Evolutionary conservation across 2,797 vertebrate species (phyloP).

Genomic region (Propithecus perrieri): DNA sequence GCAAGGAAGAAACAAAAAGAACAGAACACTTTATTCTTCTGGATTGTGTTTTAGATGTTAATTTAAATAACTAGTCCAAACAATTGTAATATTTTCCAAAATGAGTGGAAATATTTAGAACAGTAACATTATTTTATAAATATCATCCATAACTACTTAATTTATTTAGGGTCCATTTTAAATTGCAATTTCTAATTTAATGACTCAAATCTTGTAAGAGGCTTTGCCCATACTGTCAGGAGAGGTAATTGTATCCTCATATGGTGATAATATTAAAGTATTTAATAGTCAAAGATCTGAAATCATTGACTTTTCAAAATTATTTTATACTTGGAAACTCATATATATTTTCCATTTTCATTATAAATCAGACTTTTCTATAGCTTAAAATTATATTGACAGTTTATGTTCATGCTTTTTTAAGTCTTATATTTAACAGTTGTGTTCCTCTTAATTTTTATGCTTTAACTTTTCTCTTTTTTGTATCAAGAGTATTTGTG

Average conservation of each 20-base stretch:
- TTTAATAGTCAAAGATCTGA: constrained; percentile 43
- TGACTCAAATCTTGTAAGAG: constrained; percentile 69
- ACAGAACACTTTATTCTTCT: constrained; percentile 56
- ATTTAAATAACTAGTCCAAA: constrained; percentile 63
- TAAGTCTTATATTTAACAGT: not conserved
- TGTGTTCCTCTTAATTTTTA: not conserved
- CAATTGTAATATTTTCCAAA: constrained; percentile 54
- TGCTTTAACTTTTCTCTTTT: not conserved
- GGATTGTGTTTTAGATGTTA: constrained; percentile 54
- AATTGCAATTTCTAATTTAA: constrained; percentile 76
- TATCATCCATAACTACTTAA: constrained; percentile 53
- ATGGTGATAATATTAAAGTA: constrained; percentile 72
- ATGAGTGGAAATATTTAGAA: constrained; percentile 54
- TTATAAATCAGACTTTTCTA: not conserved
- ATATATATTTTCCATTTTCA: not conserved
- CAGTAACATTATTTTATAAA: constrained; percentile 65
- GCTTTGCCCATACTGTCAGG: constrained; percentile 62
- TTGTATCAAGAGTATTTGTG: not conserved
- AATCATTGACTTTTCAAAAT: constrained; percentile 47
- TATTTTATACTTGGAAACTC: not conserved
- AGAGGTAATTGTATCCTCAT: constrained; percentile 76
- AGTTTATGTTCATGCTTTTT: not conserved
- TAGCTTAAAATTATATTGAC: not conserved
- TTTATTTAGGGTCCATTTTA: constrained; percentile 51
- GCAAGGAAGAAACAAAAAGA: not conserved